Percentiles rank a stretch among this genome's conserved stretches.
These are phyloP conservation scores for Acheta domesticus DNA, from an alignment of 2,888 invertebrate species.

Conservation along the genomic window DNA sequence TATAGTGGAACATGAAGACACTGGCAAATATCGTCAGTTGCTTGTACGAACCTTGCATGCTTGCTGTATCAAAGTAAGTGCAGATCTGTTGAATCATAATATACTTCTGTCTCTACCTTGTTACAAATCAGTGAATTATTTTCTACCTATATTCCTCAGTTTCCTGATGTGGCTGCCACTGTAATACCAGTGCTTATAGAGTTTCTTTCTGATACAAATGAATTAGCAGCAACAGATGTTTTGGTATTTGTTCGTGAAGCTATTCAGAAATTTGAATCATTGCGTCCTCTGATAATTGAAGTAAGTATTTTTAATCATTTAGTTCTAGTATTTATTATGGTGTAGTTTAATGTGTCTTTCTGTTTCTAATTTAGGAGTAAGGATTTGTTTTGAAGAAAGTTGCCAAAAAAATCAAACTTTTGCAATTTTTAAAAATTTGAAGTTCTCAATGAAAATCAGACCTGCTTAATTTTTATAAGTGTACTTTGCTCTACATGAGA, in stretches of 20 bases:
- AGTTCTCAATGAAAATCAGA: no score
- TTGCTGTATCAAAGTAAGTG: slow-evolving; percentile 77
- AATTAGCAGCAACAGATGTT: slow-evolving; percentile 89
- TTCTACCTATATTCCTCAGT: slow-evolving; percentile 45
- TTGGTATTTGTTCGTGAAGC: slow-evolving; percentile 93
- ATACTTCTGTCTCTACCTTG: no score
- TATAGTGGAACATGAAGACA: slow-evolving; percentile 87
- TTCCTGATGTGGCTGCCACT: slow-evolving; percentile 89
- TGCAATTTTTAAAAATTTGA: no score
- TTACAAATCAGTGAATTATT: not conserved
- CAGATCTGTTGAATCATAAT: no score
- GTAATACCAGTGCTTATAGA: slow-evolving; percentile 94
- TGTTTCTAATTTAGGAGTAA: not conserved
- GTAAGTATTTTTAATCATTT: slow-evolving; percentile 45
- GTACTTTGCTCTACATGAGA: no score
- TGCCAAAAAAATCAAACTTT: no score
- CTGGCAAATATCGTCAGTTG: slow-evolving; percentile 91
- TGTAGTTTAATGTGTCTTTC: not conserved
- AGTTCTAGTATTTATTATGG: slow-evolving; percentile 20
- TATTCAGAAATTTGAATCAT: slow-evolving; percentile 81
- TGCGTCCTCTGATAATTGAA: slow-evolving; percentile 79
- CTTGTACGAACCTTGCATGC: slow-evolving; percentile 92
- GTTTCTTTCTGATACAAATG: slow-evolving; percentile 84
- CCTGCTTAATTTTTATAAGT: no score
- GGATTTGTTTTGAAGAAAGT: no score